Conservation (phyloP, 1,140 invertebrate species). For the Spodoptera litura region DNA sequence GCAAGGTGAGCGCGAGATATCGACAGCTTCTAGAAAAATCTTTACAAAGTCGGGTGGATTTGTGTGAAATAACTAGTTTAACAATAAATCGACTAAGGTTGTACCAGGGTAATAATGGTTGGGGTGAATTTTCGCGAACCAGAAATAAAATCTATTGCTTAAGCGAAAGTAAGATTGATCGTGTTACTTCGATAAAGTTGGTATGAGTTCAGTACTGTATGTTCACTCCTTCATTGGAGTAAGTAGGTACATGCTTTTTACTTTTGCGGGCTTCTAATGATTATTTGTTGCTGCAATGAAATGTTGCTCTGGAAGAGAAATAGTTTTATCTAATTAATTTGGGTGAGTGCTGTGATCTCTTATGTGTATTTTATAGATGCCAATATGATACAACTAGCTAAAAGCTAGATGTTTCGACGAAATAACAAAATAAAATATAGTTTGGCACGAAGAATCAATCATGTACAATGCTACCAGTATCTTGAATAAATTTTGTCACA, state of each 20-base stretch:
- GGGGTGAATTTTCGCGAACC: slow-evolving; percentile 39
- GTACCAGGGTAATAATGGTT: slow-evolving; percentile 40
- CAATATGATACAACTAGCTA: too few species aligned
- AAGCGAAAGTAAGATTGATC: slow-evolving; percentile 68
- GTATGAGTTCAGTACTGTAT: slow-evolving; percentile 15
- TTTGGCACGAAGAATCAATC: neutral
- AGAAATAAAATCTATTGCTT: slow-evolving; percentile 58
- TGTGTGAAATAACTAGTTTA: slow-evolving; percentile 8
- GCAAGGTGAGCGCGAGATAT: neutral
- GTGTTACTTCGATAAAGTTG: slow-evolving; percentile 61
- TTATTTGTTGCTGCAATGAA: neutral
- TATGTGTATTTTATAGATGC: too few species aligned
- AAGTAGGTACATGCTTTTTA: slow-evolving; percentile 16
- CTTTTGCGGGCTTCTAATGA: neutral
- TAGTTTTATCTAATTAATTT: neutral
- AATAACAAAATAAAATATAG: too few species aligned
- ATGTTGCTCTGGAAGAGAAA: neutral
- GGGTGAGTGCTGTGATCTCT: too few species aligned
- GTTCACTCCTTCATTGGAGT: slow-evolving; percentile 9
- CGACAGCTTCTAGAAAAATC: neutral
- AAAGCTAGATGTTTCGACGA: too few species aligned
- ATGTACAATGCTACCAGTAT: neutral
- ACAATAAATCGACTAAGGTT: slow-evolving; percentile 35
- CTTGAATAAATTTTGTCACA: too few species aligned
- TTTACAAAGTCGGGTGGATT: neutral